Evolutionary conservation across 2,113 vertebrate species (phyloP), one percentile per base, ranked within the genome.

Genomic region (Brevimyrus niger): DNA sequence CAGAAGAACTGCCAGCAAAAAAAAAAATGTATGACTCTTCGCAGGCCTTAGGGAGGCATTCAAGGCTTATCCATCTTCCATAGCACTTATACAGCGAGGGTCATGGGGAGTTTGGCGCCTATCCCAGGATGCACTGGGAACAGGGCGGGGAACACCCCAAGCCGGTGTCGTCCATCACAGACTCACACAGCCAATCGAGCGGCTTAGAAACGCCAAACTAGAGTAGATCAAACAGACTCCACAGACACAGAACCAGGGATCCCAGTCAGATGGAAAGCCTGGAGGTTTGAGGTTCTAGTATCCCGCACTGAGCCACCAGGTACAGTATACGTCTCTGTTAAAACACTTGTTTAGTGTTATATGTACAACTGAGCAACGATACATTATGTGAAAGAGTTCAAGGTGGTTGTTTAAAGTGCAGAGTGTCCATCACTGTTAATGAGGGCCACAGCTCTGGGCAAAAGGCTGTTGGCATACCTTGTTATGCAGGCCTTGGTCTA

Each of bases 231-330:
- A 3, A 27, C 9, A 51, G 27, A 17, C 84, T 86, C 23, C 84
- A 5, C 5, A 21, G n/a, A 86, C 47, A 23, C 15, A 50, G n/a
- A 35, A 51, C 27, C 38, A 53, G 48, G 48, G n/a, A 17, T 87
- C 11, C 50, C 23, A 55, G 48, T 35, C 27, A 3, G 15, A 4
- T 17, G 27, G 13, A 87, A 35, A 87, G 4, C 85, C 47, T 35
- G 31, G 19, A 58, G 19, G 31, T 27, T 21, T 88, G 55, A 46
- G 35, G 9, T 35, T 65, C 17, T 6, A 65, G 89, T 89, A 91
- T 90, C 87, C 89, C 89, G 50, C 73, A 90, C 82, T 90, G 86
- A 85, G 89, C 88, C 90, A 76, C 35, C 90, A 89, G 89, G 89
- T 91, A 73, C 27, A 73, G 38, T 9, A 0, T 31, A 90, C 61